Conservation (phyloP, 1,140 invertebrate genomes). For the Babylonia areolata region DNA sequence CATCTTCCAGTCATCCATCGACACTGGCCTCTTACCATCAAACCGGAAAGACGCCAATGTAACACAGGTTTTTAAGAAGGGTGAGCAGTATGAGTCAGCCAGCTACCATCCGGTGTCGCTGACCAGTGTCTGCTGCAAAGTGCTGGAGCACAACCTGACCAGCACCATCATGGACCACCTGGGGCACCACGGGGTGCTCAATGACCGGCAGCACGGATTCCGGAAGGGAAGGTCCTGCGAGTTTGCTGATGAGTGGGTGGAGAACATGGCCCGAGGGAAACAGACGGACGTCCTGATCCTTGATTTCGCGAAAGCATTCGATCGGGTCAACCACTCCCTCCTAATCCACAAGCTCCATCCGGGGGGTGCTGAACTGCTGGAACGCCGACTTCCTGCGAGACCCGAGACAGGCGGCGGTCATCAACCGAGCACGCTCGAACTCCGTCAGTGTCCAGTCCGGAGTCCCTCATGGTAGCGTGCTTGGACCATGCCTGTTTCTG, state of each 20-base stretch:
- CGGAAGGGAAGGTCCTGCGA: background rate
- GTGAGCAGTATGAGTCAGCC: background rate
- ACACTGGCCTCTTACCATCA: background rate
- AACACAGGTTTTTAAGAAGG: background rate
- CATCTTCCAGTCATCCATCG: constrained; percentile 32
- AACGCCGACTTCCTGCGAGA: background rate
- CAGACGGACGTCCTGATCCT: background rate
- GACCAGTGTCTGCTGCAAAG: background rate
- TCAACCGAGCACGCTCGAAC: background rate
- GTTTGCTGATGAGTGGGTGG: background rate
- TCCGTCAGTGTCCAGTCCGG: background rate
- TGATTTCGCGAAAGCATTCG: background rate
- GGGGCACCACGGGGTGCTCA: background rate
- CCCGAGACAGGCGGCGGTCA: background rate
- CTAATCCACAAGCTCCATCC: background rate
- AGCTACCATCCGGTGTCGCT: background rate
- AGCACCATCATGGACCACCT: background rate
- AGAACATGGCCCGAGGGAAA: background rate
- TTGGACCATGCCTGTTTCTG: too few relatives aligned
- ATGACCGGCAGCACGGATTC: background rate
- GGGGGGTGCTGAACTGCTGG: background rate
- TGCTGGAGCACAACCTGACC: background rate
- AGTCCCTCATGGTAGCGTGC: background rate
- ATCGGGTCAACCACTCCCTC: background rate
- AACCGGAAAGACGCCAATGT: constrained; percentile 39